Evolutionary conservation across 2,888 invertebrate species (phyloP).

Genomic region (Nycteola revayana): DNA sequence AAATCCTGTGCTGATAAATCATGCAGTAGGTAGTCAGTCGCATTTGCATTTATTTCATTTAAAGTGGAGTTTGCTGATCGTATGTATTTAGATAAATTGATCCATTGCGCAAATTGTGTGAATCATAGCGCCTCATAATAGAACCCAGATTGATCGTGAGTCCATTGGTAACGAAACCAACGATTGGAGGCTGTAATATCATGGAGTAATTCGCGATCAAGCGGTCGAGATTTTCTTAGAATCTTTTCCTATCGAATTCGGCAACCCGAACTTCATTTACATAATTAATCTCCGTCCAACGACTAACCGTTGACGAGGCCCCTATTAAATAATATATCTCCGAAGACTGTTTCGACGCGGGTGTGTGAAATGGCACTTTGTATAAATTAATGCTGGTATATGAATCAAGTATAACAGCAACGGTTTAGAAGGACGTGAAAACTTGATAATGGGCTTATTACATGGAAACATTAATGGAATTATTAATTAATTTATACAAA

Average conservation of each 20-base stretch:
- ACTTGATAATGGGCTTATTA: too few species aligned
- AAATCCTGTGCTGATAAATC: too few species aligned
- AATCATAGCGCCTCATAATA: slow-evolving; percentile 48
- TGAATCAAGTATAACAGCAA: too few species aligned
- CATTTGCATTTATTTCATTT: too few species aligned
- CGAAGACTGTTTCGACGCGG: slow-evolving; percentile 10
- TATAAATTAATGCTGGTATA: too few species aligned
- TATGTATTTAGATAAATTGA: too few species aligned
- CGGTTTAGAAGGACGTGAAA: too few species aligned
- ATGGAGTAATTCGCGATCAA: slow-evolving; percentile 20
- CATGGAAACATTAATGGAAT: too few species aligned
- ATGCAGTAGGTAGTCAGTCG: too few species aligned
- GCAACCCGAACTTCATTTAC: slow-evolving; percentile 59
- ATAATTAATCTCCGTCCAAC: slow-evolving; percentile 62
- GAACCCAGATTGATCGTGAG: slow-evolving; percentile 41
- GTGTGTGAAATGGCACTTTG: too few species aligned
- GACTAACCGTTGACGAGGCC: slow-evolving; percentile 42
- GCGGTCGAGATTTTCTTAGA: slow-evolving; percentile 45
- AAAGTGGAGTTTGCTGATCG: too few species aligned
- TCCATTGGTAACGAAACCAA: slow-evolving; percentile 39
- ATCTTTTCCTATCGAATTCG: slow-evolving; percentile 53
- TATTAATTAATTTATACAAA: too few species aligned
- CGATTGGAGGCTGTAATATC: slow-evolving; percentile 36
- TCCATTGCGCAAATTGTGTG: slow-evolving; percentile 45
- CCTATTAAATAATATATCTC: slow-evolving; percentile 46